A percentile compares a stretch with the other conserved stretches of the same genome.
phyloP scores from a whole-genome alignment of 2,888 invertebrate genomes.

The Schrankia costaestrigalis region DNA sequence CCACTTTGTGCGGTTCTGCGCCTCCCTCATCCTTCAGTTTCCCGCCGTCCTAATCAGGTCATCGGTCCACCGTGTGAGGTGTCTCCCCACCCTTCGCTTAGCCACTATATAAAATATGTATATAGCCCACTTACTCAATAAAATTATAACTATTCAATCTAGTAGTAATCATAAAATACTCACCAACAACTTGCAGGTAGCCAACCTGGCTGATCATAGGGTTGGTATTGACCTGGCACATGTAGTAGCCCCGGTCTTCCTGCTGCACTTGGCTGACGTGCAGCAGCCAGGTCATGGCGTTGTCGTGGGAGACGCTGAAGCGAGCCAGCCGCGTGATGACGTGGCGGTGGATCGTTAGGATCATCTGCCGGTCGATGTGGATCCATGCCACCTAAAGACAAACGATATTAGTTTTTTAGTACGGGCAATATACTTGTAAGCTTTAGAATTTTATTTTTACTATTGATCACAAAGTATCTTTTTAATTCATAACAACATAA shows the following conservation, averaged over 20 bases:
- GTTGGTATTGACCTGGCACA: slow-evolving; percentile 94
- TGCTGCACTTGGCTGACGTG: slow-evolving; percentile 95
- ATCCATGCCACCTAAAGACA: slow-evolving; percentile 92
- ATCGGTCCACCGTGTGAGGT: too few relatives aligned
- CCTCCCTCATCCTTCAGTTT: too few relatives aligned
- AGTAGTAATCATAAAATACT: slow-evolving; percentile 51
- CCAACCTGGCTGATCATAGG: slow-evolving; percentile 98
- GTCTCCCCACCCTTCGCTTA: too few relatives aligned
- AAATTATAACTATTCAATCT: neutral
- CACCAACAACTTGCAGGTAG: slow-evolving; percentile 95
- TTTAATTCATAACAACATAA: too few relatives aligned
- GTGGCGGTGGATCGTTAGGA: slow-evolving; percentile 94
- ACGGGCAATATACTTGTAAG: neutral
- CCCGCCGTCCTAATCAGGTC: too few relatives aligned
- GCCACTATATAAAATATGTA: too few relatives aligned
- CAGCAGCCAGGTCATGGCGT: slow-evolving; percentile 94
- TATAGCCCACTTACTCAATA: neutral
- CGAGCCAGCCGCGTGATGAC: slow-evolving; percentile 94
- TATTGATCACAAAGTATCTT: too few relatives aligned
- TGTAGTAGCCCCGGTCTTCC: slow-evolving; percentile 94
- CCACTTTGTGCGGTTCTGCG: too few relatives aligned
- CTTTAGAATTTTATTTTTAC: too few relatives aligned
- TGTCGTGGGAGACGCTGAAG: slow-evolving; percentile 94
- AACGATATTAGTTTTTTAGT: neutral
- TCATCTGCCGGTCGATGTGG: slow-evolving; percentile 96